Evolutionary conservation across 2,797 vertebrate genomes (phyloP).

Genomic region (Neosilurus hyrtlii): DNA sequence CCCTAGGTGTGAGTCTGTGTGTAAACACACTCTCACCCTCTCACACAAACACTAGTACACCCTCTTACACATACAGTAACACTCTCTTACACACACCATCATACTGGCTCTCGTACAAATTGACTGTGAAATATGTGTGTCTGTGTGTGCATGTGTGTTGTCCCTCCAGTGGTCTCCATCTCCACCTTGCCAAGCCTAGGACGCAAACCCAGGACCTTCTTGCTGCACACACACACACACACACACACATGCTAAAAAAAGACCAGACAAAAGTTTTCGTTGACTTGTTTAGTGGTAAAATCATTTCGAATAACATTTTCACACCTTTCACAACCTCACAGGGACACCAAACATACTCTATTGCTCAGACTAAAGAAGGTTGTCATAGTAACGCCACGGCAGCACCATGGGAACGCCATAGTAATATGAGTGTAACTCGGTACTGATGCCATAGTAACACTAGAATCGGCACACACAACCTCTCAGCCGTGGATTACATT

Average conservation of each 20-base stretch:
- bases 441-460: slow-evolving; percentile 50
- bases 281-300: slow-evolving; percentile 49
- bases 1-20: too few relatives aligned
- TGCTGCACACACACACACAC: background rate
- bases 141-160: too few relatives aligned
- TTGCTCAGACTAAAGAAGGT: slow-evolving; percentile 53
- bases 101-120: too few relatives aligned
- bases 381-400: slow-evolving; percentile 50
- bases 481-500: slow-evolving; percentile 26
- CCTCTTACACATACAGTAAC: too few relatives aligned
- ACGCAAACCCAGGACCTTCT: background rate
- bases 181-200: too few relatives aligned
- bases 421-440: slow-evolving; percentile 40
- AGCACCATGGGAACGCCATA: slow-evolving; percentile 53
- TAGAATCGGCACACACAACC: slow-evolving; percentile 33
- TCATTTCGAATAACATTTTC: slow-evolving; percentile 39
- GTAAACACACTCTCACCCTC: too few relatives aligned
- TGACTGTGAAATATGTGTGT: too few relatives aligned
- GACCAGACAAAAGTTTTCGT: slow-evolving; percentile 31
- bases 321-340: slow-evolving; percentile 49
- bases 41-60: too few relatives aligned
- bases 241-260: background rate
- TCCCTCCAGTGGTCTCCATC: too few relatives aligned
- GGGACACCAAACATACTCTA: slow-evolving; percentile 49
- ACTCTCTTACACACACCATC: too few relatives aligned